Conservation (phyloP, 2,113 vertebrate species). For the Tyrannus savana region DNA sequence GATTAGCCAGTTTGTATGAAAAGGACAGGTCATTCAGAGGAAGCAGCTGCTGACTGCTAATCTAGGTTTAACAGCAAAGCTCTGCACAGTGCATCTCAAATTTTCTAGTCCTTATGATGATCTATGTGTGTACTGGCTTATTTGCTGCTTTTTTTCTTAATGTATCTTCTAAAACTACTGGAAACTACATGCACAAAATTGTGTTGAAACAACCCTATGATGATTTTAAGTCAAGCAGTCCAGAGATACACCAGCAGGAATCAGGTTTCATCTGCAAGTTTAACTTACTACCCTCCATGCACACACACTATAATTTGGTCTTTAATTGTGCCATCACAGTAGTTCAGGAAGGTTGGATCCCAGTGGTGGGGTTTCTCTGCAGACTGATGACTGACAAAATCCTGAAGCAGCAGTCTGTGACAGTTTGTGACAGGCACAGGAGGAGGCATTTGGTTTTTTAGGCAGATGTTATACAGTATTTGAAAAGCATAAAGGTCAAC, state of each 20-base stretch:
- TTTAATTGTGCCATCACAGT: neutral
- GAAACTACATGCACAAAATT: neutral
- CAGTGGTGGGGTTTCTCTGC: neutral
- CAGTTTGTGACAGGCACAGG: neutral
- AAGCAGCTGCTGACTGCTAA: neutral
- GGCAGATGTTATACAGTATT: fast-evolving
- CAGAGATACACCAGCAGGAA: neutral
- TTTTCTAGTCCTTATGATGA: neutral
- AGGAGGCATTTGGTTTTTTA: neutral
- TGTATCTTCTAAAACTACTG: neutral
- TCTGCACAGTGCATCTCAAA: neutral
- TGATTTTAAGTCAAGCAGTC: neutral
- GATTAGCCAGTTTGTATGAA: neutral
- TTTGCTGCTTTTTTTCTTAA: neutral
- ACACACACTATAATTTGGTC: neutral
- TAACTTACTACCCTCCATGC: neutral
- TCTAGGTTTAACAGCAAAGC: neutral
- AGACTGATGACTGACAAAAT: neutral
- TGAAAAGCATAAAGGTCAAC: neutral
- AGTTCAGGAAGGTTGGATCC: neutral
- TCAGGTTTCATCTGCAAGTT: neutral
- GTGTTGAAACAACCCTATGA: neutral
- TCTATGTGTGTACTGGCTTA: neutral
- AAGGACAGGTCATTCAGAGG: neutral
- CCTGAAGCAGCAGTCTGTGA: neutral